phyloP scores from a whole-genome alignment of 2,113 vertebrate species.

The Leucopternis melanops region DNA sequence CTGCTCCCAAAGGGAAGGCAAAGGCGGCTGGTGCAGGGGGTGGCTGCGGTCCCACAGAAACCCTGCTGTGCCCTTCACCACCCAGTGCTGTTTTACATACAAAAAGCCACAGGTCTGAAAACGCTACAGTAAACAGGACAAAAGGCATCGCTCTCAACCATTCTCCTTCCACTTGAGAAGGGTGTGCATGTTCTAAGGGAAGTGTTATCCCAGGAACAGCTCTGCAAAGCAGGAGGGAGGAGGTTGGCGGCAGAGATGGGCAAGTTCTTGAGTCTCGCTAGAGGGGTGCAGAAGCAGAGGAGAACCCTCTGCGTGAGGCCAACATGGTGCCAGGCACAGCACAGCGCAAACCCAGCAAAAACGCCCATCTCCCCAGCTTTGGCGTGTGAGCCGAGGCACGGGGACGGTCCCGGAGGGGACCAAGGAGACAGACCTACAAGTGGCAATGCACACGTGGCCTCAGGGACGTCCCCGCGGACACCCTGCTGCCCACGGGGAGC shows the following conservation, averaged over 20 bases:
- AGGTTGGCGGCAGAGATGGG: background rate
- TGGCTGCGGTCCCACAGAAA: background rate
- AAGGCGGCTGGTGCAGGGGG: background rate
- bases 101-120: background rate
- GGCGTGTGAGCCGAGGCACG: fast-evolving
- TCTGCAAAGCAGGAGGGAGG: background rate
- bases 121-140: background rate
- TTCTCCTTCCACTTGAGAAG: background rate
- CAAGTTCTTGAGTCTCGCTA: fast-evolving
- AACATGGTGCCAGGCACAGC: fast-evolving
- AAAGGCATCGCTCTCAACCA: background rate
- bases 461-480: fast-evolving
- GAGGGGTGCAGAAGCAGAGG: background rate
- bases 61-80: background rate
- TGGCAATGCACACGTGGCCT: background rate
- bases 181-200: background rate
- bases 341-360: background rate
- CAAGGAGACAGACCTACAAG: background rate
- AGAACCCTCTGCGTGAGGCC: background rate
- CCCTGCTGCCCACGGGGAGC: background rate
- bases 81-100: background rate
- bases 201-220: background rate
- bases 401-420: background rate
- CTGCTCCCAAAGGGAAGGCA: background rate
- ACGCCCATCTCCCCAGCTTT: fast-evolving